Evolutionary conservation across 1,140 invertebrate genomes (phyloP), one percentile per base, ranked within the genome.

Genomic region (Dinoponera quadriceps): DNA sequence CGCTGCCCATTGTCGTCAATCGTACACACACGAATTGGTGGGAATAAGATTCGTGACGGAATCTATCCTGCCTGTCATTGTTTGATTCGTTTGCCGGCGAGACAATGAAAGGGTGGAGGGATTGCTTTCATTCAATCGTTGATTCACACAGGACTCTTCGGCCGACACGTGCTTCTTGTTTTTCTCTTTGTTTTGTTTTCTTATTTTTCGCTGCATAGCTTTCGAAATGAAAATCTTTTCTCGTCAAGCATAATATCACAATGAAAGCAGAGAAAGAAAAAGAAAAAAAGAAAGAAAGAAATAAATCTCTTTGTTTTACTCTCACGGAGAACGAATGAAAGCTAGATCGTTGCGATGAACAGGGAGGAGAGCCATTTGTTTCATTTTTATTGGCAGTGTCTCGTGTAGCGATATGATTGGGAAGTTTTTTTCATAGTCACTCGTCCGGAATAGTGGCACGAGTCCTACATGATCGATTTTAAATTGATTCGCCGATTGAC

Each of bases 11-110:
- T 88, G 87, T 88, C 55, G 87, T 88, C 55, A 85, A 80, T 71
- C 66, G 68, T 83, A 82, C 72, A 81, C 68, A 87, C 86, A 69
- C 78, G 63, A 51, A 82, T 57, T 54, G 88, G 74, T 87, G 88
- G 88, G 88, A 89, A 89, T 87, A 85, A 85, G 83, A 88, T 77
- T 84, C 83, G 89, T 90, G 89, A 89, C 62, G 89, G 84, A 90
- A 90, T 90, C 78, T 89, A 89, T 86, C 81, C 51, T 69, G 80
- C 44, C 87, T 81, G 71, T 88, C 81, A 84, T 88, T 88, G 87
- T 82, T 86, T 72, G 59, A 69, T 60, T 57, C 57, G 62, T 84
- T 89, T 55, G 44, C 77, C 49, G 16, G 5, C 38, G 57, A 81
- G 71, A 88, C 83, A 82, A 83, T 84, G 77, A 77, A 44, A 44